phyloP scores from a whole-genome alignment of 30 jellyfish, hydroid and myxozoan genomes.

The Turritopsis rubra region DNA sequence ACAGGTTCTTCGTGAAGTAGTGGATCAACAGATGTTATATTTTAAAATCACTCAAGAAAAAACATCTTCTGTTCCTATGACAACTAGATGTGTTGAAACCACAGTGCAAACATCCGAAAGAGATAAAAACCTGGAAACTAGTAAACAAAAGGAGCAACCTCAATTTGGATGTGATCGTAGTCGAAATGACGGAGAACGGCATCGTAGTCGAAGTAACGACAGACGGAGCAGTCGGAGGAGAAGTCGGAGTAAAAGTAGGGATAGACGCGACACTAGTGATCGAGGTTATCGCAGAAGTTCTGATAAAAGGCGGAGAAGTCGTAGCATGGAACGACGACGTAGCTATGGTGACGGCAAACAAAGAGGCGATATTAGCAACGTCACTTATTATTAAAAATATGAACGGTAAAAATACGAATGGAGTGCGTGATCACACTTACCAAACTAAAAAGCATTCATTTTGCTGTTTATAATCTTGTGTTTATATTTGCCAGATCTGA shows the following conservation, averaged over 20 bases:
- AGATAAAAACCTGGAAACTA: not conserved
- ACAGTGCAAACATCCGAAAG: constrained; percentile 21
- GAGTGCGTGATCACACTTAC: too few species aligned
- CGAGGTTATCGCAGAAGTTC: not conserved
- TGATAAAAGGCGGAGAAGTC: not conserved
- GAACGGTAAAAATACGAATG: too few species aligned
- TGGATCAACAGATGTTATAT: constrained; percentile 86
- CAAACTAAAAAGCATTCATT: too few species aligned
- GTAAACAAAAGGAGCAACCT: not conserved
- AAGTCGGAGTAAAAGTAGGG: constrained; percentile 33
- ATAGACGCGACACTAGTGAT: not conserved
- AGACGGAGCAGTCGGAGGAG: constrained; percentile 27
- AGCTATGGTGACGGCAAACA: not conserved
- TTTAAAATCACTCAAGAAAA: constrained; percentile 20
- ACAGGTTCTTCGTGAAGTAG: constrained; percentile 65
- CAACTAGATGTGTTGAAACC: not conserved
- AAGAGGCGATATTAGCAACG: not conserved
- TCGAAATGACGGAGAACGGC: constrained; percentile 8
- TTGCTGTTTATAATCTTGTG: too few species aligned
- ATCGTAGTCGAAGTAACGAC: constrained; percentile 26
- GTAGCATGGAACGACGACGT: not conserved
- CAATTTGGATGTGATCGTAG: not conserved
- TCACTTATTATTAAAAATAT: not conserved
- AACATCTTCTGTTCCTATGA: constrained; percentile 1
- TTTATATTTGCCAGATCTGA: too few species aligned